phyloP scores from a whole-genome alignment of 2,888 invertebrate species.

The Imbricaverruca yamaguchii region DNA sequence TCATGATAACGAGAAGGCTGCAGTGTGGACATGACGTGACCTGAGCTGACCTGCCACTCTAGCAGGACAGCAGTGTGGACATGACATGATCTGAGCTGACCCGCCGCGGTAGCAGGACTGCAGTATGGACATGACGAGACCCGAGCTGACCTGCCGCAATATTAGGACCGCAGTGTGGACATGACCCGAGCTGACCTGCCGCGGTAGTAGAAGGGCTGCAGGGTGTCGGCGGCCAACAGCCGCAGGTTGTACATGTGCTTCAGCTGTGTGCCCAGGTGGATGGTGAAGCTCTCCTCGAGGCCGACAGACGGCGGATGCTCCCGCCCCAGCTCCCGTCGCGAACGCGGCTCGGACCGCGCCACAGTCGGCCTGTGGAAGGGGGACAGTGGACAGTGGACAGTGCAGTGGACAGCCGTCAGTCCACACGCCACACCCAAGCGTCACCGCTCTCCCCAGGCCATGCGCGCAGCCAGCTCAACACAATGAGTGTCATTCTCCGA shows the following conservation, averaged over 20 bases:
- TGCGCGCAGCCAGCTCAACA: too few relatives aligned
- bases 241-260: constrained; percentile 98
- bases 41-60: constrained; percentile 6
- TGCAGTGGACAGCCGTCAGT: too few relatives aligned
- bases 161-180: constrained; percentile 33
- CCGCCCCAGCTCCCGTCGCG: too few relatives aligned
- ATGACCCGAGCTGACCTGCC: constrained; percentile 32
- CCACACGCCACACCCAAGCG: not conserved
- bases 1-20: not conserved
- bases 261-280: constrained; percentile 93
- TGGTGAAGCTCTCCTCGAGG: constrained; percentile 85
- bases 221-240: constrained; percentile 73
- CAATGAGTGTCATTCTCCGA: too few relatives aligned
- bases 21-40: not conserved
- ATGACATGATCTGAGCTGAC: constrained; percentile 24
- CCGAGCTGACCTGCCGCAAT: constrained; percentile 29
- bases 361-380: too few relatives aligned
- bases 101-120: not conserved
- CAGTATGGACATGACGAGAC: too few relatives aligned
- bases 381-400: too few relatives aligned
- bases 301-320: not conserved
- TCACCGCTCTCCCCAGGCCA: not conserved
- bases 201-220: constrained; percentile 38
- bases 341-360: not conserved
- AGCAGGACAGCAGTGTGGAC: not conserved